phyloP scores from a whole-genome alignment of 2,113 vertebrate species.

The Oreotrochilus melanogaster region DNA sequence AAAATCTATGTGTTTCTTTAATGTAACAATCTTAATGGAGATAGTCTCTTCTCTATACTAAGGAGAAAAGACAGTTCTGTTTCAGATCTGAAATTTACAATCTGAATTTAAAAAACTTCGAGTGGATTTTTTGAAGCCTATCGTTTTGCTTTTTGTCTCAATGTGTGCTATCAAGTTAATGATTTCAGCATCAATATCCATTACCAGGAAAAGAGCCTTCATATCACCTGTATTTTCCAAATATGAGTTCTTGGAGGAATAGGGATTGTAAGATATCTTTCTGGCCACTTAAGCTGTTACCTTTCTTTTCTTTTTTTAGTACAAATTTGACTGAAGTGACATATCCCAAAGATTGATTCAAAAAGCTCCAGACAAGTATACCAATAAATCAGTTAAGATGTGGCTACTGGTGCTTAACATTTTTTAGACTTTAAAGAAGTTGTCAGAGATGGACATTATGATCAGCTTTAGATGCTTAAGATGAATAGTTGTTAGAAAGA shows the following conservation, averaged over 20 bases:
- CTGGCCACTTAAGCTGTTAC: not conserved
- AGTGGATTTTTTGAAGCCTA: not conserved
- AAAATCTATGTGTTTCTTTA: not conserved
- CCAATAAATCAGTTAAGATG: not conserved
- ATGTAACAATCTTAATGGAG: not conserved
- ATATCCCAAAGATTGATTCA: not conserved
- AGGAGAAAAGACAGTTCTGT: not conserved
- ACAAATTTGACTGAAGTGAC: not conserved
- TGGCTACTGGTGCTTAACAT: not conserved
- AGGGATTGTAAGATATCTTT: not conserved
- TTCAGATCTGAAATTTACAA: not conserved
- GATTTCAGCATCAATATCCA: fast-evolving
- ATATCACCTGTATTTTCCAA: not conserved
- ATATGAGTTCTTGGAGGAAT: not conserved
- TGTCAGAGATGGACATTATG: not conserved
- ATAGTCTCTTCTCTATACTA: not conserved
- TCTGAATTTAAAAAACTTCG: not conserved
- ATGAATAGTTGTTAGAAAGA: not conserved
- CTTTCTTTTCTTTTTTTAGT: not conserved
- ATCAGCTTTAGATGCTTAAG: not conserved
- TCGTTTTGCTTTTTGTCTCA: not conserved
- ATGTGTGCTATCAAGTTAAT: not conserved
- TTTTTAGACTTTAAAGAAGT: not conserved
- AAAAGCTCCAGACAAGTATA: not conserved
- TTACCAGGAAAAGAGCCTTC: not conserved